Conservation (phyloP, 2,113 vertebrate genomes). For the Macquaria australasica region DNA sequence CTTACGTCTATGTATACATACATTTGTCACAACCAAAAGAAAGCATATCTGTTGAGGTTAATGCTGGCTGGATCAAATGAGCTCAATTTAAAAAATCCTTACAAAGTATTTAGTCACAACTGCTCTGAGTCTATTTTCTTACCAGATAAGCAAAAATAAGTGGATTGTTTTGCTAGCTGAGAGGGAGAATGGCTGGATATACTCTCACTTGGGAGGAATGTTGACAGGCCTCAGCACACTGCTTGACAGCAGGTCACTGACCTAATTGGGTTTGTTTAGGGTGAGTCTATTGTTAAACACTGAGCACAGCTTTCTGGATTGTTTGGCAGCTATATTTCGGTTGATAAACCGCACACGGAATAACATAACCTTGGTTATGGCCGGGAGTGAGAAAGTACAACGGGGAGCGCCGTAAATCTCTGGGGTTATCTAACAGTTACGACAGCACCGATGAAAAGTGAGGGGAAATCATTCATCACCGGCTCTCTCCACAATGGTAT, state of each 20-base stretch:
- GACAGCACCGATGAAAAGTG: constrained; percentile 61
- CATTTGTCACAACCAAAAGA: not conserved
- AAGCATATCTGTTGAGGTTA: constrained; percentile 9
- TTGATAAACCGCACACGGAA: constrained; percentile 67
- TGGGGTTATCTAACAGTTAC: constrained; percentile 77
- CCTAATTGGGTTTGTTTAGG: constrained; percentile 72
- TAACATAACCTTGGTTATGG: constrained; percentile 56
- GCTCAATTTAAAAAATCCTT: constrained; percentile 24
- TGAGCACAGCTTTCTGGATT: constrained; percentile 45
- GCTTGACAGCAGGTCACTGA: constrained; percentile 67
- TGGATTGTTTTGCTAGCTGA: constrained; percentile 50
- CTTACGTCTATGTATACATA: not conserved
- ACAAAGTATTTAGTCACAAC: constrained; percentile 44
- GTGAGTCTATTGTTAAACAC: constrained; percentile 73
- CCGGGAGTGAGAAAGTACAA: constrained; percentile 47
- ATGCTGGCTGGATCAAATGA: constrained; percentile 8
- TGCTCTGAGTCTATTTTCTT: constrained; percentile 40
- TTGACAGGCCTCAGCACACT: constrained; percentile 55
- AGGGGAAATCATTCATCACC: constrained; percentile 76
- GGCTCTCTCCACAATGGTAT: constrained; percentile 69
- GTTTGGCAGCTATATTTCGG: constrained; percentile 64
- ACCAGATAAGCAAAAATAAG: constrained; percentile 62
- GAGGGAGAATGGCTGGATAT: constrained; percentile 49
- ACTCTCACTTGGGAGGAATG: constrained; percentile 69
- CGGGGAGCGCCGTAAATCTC: constrained; percentile 68